Evolutionary conservation across 2,888 invertebrate species (phyloP), one percentile per base, ranked within the genome.

Genomic region (Pseudococcus viburni): DNA sequence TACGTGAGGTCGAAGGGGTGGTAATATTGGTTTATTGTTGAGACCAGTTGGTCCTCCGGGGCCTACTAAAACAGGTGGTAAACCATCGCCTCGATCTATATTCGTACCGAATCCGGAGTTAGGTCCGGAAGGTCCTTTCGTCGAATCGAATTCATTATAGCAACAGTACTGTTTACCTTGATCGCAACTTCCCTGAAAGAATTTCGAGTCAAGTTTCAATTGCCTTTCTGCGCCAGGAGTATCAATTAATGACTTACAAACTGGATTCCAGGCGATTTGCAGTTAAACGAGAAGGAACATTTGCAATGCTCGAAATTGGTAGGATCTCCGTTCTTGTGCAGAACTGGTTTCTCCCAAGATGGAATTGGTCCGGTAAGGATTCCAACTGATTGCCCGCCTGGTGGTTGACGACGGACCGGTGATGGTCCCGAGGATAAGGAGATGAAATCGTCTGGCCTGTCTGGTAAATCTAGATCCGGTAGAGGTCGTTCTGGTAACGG

Each of bases 121-220:
- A n/a, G 88, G 88, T 85, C 89, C 46, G 22, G 68, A 46, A 42
- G 89, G 59, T 80, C 77, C 73, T 46, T 85, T 89, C 22, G 80
- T 73, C 64, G 89, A 89, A 17, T 89, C 89, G 19, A 89, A 89
- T 73, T 90, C 89, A 88, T 93, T 93, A 91, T 93, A 94, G 90
- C 95, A 95, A 91, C 95, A 95, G 89, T 95, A 93, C 90, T 93
- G 93, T 91, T 94, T 94, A 11, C 94, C 94, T 0, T 91, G 91
- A 48, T 94, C 94, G 90, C 95, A 95, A 26, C 93, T 93, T 15
- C 94, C 94, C 95, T 95, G 92, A 17, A 92, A 90, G 77, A 89
- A 39, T 88, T 19, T 68, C n/a, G 12, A 59, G 46, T 19, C 9
- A 64, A n/a, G 19, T 17, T 80, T 42, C 8, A 83, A 83, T 22